Evolutionary conservation across 2,797 vertebrate genomes (phyloP), one percentile per base, ranked within the genome.

Genomic region (Falco concolor): DNA sequence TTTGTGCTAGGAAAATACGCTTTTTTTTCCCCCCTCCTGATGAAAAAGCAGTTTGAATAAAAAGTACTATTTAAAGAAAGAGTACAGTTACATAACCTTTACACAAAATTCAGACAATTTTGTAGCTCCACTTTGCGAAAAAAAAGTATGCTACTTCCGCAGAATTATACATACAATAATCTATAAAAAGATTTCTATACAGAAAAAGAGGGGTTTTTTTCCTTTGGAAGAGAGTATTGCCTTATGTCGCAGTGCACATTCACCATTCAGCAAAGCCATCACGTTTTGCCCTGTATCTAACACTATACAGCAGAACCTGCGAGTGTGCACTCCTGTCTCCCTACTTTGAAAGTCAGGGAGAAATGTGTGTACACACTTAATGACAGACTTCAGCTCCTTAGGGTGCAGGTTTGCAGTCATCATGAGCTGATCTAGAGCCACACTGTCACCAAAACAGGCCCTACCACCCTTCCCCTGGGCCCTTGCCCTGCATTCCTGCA

Each of bases 61-160:
- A 97, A 98, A 95, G 96, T 91, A 94, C 97, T 98, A 98, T 98
- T 98, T 98, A 98, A 98, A 97, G 98, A 97, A 98, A 97, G 95
- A 98, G 98, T 97, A 98, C 98, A 98, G 98, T 98, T 98, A 98
- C 93, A 96, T 98, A 98, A 98, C 96, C 97, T 97, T 97, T 98
- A 96, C 97, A 98, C 95, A 98, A 97, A 98, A 98, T 97, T 97
- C 96, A 97, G 97, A 96, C 87, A 96, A 96, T 91, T 97, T 97
- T 98, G 97, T 96, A 98, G 95, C 96, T 97, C 93, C 65, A 47
- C 64, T 83, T 87, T 77, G 87, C 92, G 94, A 95, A 95, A 96
- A 96, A 94, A 82, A 96, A 87, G 57, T 56, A 76, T 87, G 85
- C 65, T 78, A 82, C 96, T 97, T 97, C 97, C 72, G 1, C 90